Base-by-base conservation (phyloP, 1,140 invertebrate species). In the Physella acuta region DNA sequence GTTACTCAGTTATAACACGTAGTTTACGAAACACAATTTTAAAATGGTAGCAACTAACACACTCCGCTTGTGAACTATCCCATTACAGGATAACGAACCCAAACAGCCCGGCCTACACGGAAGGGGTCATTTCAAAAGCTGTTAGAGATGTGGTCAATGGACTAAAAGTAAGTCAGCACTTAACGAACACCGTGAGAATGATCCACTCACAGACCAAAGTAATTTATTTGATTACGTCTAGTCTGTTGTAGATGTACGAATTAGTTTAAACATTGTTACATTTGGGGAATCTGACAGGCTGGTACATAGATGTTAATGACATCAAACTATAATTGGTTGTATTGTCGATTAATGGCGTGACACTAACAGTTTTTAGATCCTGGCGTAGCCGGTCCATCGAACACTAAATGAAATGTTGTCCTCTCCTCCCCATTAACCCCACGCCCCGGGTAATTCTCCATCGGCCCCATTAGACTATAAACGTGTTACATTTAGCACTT, bases 61-160 rank as follows among this genome's bases (percentile, higher is more conserved):
- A 49, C 44, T n/a, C 44, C n/a, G n/a, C 44, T 14, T n/a, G n/a
- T 49, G 11, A 11, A 49, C 44, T 14, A n/a, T 30, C 5, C 33
- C 20, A 26, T 28, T 11, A 28, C 17, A 1, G 28, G 28, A 8
- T 56, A 26, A 30, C 33, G 2, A 56, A 56, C 17, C 31, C 33
- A 33, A 58, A 33, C 36, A 24, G 56, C 31, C 3, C 1, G 30
- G n/a, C 56, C 17, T 58, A 58, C 17, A 58, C 56, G n/a, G 56
- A 58, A n/a, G 24, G 33, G 14, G 3, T 58, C n/a, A 33, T 34
- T 4, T 30, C 5, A 34, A 58, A 33, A 58, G 56, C 56, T 34
- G 17, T 58, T 3, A 58, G 36, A 34, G 56, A 58, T 20, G n/a
- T 58, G 33, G 56, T 58, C 20, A 24, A 30, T 58, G 56, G 56